phyloP scores from a whole-genome alignment of 2,113 vertebrate species.

The Chlorodrepanis virens region DNA sequence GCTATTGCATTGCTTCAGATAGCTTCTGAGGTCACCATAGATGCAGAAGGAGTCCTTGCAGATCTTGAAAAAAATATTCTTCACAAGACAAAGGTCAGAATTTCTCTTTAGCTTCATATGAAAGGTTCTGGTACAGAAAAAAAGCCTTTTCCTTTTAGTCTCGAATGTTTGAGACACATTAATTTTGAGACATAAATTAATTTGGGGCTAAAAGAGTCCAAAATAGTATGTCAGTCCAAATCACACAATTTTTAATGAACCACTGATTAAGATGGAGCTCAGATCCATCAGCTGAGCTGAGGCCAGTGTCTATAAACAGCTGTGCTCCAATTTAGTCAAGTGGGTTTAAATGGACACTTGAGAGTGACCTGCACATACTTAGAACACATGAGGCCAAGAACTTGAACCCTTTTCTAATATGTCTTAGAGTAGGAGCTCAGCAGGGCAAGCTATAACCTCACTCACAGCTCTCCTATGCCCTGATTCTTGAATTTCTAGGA shows the following conservation, averaged over 20 bases:
- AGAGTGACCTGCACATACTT: neutral
- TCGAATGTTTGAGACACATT: neutral
- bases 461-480: neutral
- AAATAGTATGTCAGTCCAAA: neutral
- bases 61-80: neutral
- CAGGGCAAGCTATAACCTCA: neutral
- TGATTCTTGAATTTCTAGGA: neutral
- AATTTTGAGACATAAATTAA: neutral
- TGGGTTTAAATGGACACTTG: neutral
- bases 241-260: neutral
- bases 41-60: neutral
- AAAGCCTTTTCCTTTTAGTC: neutral
- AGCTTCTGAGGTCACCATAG: neutral
- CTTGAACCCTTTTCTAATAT: neutral
- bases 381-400: neutral
- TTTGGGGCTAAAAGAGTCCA: neutral
- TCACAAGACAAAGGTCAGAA: neutral
- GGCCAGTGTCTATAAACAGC: neutral
- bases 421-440: neutral
- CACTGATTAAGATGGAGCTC: neutral
- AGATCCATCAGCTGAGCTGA: neutral
- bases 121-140: neutral
- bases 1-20: neutral
- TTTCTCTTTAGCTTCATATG: neutral
- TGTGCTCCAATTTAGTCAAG: neutral